Evolutionary conservation across 2,113 vertebrate species (phyloP).

Genomic region (Tinamus guttatus): DNA sequence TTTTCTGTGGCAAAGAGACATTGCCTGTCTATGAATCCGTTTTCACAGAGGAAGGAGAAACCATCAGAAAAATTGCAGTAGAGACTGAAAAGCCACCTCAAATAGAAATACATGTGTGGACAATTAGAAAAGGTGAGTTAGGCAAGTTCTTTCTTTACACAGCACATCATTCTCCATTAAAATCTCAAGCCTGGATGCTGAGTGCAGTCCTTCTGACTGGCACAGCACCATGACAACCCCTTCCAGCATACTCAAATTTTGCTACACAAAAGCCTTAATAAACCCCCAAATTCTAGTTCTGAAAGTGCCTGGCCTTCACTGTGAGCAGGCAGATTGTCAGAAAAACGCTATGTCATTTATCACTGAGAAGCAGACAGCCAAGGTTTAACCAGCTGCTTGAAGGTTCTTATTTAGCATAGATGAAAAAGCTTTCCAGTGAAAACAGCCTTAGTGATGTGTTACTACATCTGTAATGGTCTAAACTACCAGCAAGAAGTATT

Average conservation of each 20-base stretch:
- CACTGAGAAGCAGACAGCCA: background rate
- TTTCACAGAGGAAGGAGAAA: slow-evolving; percentile 77
- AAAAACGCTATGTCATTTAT: background rate
- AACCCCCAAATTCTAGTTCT: background rate
- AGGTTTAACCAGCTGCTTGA: background rate
- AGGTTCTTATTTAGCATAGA: background rate
- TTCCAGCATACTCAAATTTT: background rate
- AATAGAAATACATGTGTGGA: slow-evolving; percentile 84
- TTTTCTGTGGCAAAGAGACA: slow-evolving; percentile 82
- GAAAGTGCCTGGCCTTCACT: background rate
- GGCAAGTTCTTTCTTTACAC: background rate
- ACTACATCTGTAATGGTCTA: background rate
- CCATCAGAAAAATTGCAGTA: slow-evolving; percentile 83
- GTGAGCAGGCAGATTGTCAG: background rate
- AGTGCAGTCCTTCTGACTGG: background rate
- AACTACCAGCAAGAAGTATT: background rate
- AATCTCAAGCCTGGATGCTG: background rate
- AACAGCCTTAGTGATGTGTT: background rate
- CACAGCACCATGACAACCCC: background rate
- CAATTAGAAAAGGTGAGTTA: slow-evolving; percentile 81
- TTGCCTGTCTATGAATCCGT: slow-evolving; percentile 83
- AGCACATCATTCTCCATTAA: background rate
- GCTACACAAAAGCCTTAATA: background rate
- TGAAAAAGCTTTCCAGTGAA: background rate
- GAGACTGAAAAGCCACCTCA: slow-evolving; percentile 79